Conservation (phyloP, 2,113 vertebrate species). For the Chrysemys picta region DNA sequence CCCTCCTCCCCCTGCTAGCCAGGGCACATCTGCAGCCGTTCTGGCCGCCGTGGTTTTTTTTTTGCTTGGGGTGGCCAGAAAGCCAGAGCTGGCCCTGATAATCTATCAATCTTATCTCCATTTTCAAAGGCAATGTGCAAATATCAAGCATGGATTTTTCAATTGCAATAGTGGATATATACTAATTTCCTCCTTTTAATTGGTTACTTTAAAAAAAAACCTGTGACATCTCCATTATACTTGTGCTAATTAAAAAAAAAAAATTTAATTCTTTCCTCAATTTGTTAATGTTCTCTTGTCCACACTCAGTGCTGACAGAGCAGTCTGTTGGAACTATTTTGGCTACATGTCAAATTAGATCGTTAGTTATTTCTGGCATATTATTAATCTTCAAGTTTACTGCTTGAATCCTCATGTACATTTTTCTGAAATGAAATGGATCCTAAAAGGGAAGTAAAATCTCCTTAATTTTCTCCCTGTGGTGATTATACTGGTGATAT, state of each 20-base stretch:
- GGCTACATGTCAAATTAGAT: neutral
- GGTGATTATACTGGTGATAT: neutral
- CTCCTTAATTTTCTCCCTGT: neutral
- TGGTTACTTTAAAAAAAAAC: neutral
- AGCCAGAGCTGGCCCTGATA: neutral
- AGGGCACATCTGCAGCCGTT: too few relatives aligned
- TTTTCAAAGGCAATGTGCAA: neutral
- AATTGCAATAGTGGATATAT: neutral
- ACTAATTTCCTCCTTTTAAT: neutral
- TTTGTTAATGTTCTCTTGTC: neutral
- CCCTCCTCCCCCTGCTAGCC: too few relatives aligned
- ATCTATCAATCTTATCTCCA: neutral
- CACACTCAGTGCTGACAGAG: constrained; percentile 15
- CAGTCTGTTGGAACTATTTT: neutral
- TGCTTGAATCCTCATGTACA: neutral
- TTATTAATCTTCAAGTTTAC: constrained; percentile 50
- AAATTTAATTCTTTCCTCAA: neutral
- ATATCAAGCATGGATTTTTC: neutral
- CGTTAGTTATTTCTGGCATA: neutral
- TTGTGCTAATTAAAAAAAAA: neutral
- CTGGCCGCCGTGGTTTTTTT: too few relatives aligned
- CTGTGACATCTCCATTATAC: neutral
- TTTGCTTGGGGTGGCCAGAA: too few relatives aligned
- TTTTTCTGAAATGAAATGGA: constrained; percentile 5
- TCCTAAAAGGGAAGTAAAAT: neutral